phyloP scores from a whole-genome alignment of 2,113 vertebrate genomes.

The Puma concolor region DNA sequence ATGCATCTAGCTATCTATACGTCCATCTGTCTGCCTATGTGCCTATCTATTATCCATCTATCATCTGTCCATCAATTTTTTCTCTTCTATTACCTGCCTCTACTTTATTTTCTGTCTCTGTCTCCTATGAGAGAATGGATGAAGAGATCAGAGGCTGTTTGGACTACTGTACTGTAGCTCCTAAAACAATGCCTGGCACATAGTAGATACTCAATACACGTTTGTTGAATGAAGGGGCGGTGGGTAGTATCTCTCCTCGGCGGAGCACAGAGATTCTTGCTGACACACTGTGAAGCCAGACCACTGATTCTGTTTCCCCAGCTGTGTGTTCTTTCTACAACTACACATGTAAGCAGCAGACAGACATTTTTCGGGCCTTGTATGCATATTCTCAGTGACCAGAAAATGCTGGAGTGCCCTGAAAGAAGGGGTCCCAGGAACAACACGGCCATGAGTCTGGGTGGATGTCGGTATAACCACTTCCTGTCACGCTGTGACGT shows the following conservation, averaged over 20 bases:
- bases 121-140: background rate
- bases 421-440: accelerated
- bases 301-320: accelerated
- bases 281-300: accelerated
- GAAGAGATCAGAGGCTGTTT: accelerated
- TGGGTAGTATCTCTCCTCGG: accelerated
- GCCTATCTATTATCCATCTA: too few species aligned
- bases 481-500: accelerated
- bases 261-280: accelerated
- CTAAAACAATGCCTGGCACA: accelerated
- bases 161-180: accelerated
- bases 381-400: accelerated
- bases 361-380: accelerated
- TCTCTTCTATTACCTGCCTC: background rate
- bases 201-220: accelerated
- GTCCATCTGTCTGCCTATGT: too few species aligned
- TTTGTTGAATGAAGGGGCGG: accelerated
- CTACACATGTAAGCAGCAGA: accelerated
- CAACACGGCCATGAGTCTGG: accelerated
- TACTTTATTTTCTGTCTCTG: background rate
- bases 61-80: background rate
- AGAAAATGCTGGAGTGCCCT: accelerated
- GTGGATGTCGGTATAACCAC: accelerated
- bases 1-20: accelerated
- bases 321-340: accelerated